A percentile compares a stretch with the other conserved stretches of the same genome.
phyloP scores from a whole-genome alignment of 2,797 vertebrate genomes.

The Meriones psammophilus region DNA sequence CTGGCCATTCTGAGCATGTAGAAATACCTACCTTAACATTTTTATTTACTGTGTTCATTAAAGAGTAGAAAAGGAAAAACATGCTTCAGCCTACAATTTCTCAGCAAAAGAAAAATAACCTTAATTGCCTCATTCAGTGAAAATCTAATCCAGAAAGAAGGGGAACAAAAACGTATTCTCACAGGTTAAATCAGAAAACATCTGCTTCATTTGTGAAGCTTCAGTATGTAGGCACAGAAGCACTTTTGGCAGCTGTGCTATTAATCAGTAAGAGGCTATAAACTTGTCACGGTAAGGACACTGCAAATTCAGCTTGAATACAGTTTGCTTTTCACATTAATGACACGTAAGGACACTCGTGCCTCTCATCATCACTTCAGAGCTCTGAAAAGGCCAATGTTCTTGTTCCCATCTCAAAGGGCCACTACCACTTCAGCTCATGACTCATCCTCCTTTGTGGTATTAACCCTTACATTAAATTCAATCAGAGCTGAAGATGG shows the following conservation, averaged over 20 bases:
- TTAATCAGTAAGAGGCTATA: constrained; percentile 68
- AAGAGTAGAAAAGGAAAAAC: neutral
- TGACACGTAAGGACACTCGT: constrained; percentile 24
- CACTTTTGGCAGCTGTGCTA: neutral
- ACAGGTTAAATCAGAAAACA: constrained; percentile 15
- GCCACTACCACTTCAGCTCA: neutral
- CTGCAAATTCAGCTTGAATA: constrained; percentile 55
- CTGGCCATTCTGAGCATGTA: neutral
- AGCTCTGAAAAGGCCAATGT: constrained; percentile 40
- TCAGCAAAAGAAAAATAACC: neutral
- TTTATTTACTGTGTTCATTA: neutral
- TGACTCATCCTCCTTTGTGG: constrained; percentile 47
- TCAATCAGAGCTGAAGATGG: constrained; percentile 46
- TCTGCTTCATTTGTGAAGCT: constrained; percentile 58
- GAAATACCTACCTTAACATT: constrained; percentile 7
- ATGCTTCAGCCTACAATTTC: neutral
- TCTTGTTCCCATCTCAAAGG: constrained; percentile 57
- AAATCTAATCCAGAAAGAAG: constrained; percentile 45
- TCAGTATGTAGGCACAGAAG: neutral
- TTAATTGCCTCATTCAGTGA: constrained; percentile 29
- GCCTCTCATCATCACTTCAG: constrained; percentile 31
- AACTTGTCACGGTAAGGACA: constrained; percentile 60
- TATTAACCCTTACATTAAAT: constrained; percentile 74
- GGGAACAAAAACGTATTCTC: constrained; percentile 57
- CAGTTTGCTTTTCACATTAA: constrained; percentile 67